Conservation (phyloP, 1,140 invertebrate genomes). For the Asbolus verrucosus region DNA sequence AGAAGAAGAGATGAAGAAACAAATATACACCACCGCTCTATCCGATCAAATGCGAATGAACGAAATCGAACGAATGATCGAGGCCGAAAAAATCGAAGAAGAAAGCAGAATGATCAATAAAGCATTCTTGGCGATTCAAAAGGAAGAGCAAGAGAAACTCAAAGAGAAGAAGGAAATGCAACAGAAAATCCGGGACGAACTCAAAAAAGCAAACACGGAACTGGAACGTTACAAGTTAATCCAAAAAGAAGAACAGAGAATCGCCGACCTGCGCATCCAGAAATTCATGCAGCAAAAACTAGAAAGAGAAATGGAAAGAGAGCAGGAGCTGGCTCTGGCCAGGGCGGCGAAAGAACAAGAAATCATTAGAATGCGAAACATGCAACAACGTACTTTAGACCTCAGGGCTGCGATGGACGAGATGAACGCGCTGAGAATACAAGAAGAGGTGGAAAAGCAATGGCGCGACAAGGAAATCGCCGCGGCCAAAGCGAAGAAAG, state of each 20-base stretch:
- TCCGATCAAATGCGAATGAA: constrained; percentile 70
- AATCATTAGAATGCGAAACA: constrained; percentile 65
- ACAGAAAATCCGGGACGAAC: constrained; percentile 66
- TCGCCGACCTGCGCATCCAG: constrained; percentile 72
- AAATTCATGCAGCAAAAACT: constrained; percentile 72
- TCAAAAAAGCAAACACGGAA: constrained; percentile 71
- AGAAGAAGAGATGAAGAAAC: constrained; percentile 61
- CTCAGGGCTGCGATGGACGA: constrained; percentile 64
- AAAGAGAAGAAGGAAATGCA: constrained; percentile 64
- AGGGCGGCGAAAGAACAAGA: constrained; percentile 68
- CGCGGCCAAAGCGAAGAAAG: constrained; percentile 57
- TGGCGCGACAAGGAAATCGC: constrained; percentile 65
- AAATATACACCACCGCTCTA: constrained; percentile 56
- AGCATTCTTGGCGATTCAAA: constrained; percentile 68
- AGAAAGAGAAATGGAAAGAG: constrained; percentile 69
- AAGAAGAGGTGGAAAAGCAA: constrained; percentile 66
- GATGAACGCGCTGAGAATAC: constrained; percentile 62
- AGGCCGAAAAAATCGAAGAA: constrained; percentile 74
- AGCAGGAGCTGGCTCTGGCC: constrained; percentile 68
- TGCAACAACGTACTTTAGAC: constrained; percentile 65
- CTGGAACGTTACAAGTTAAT: constrained; percentile 69
- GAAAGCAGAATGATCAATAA: constrained; percentile 74
- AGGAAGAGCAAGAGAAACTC: constrained; percentile 68
- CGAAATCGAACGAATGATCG: constrained; percentile 70
- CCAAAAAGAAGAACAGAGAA: constrained; percentile 71